Evolutionary conservation across 2,888 invertebrate species (phyloP).

Genomic region (Eubasilissa splendida): DNA sequence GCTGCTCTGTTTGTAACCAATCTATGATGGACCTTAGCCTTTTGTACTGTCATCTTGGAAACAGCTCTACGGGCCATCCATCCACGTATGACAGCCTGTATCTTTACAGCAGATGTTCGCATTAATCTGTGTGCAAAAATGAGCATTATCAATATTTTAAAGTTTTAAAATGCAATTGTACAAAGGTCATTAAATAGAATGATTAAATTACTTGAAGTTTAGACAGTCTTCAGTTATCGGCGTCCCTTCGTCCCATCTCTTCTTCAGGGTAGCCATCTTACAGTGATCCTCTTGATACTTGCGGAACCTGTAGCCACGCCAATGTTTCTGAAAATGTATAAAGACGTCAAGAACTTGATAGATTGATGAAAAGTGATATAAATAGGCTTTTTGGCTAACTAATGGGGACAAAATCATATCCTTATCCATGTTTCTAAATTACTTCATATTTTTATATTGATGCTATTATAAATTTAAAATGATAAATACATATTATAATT

Average conservation of each 20-base stretch:
- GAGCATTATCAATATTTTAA: too few relatives aligned
- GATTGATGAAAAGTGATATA: too few relatives aligned
- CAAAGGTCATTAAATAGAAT: conserved; percentile 37
- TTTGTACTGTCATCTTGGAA: conserved; percentile 53
- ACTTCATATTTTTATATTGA: too few relatives aligned
- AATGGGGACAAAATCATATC: too few relatives aligned
- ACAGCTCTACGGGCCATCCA: conserved; percentile 59
- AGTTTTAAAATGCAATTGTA: conserved; percentile 25
- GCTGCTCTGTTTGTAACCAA: conserved; percentile 67
- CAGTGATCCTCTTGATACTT: conserved; percentile 42
- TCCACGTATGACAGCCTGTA: conserved; percentile 53
- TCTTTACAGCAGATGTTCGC: conserved; percentile 57
- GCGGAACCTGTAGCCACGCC: conserved; percentile 54
- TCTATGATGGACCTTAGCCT: conserved; percentile 47
- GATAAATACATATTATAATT: too few relatives aligned
- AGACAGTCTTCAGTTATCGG: conserved; percentile 58
- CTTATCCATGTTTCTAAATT: too few relatives aligned
- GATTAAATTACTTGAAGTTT: too few relatives aligned
- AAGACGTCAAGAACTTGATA: too few relatives aligned
- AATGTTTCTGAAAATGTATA: conserved; percentile 48
- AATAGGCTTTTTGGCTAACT: too few relatives aligned
- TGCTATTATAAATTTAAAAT: too few relatives aligned
- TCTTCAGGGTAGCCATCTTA: conserved; percentile 17
- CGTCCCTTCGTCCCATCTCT: conserved; percentile 63
- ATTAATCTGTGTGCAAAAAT: not conserved